Conservation (phyloP, 2,113 vertebrate species). For the Xiphophorus hellerii region DNA sequence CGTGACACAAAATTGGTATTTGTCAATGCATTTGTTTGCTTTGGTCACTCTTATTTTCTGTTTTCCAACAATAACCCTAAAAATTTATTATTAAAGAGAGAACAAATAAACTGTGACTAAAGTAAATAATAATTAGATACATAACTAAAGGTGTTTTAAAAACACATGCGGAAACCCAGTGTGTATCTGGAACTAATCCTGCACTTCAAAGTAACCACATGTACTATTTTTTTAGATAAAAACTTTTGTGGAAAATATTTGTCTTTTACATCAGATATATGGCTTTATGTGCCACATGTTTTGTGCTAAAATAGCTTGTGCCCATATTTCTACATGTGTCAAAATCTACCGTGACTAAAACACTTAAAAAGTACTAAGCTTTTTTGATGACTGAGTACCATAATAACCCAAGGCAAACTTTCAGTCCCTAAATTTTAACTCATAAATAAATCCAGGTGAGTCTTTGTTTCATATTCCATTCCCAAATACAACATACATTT, state of each 20-base stretch:
- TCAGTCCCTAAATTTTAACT: conserved; percentile 31
- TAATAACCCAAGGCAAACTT: conserved; percentile 42
- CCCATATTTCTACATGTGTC: neutral
- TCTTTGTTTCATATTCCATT: conserved; percentile 58
- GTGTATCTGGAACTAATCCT: neutral
- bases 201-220: neutral
- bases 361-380: conserved; percentile 16
- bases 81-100: neutral
- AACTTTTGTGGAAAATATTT: neutral
- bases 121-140: neutral
- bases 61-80: neutral
- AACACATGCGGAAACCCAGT: neutral
- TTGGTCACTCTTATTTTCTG: neutral
- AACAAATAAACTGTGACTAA: neutral
- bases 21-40: neutral
- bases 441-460: conserved; percentile 45
- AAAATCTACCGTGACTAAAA: neutral
- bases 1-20: neutral
- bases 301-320: neutral
- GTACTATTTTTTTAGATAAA: neutral
- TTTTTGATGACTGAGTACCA: conserved; percentile 20
- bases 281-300: neutral
- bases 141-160: neutral
- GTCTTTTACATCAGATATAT: neutral
- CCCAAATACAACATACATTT: conserved; percentile 51